phyloP scores from a whole-genome alignment of 1,140 invertebrate species.

The Sycophaga agraensis region DNA sequence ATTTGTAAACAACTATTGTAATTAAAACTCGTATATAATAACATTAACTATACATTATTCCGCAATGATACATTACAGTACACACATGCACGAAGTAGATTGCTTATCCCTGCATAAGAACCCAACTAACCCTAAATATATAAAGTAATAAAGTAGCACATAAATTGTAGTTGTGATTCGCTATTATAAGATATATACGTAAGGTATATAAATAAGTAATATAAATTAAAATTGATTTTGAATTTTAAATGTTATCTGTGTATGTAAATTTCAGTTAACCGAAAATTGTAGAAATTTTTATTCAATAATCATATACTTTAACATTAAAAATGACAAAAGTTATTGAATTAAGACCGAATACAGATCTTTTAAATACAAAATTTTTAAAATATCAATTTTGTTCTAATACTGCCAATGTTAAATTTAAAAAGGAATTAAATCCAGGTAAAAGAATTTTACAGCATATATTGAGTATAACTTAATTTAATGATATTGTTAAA shows the following conservation, averaged over 20 bases:
- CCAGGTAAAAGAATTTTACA: constrained; percentile 37
- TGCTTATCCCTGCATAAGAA: too few relatives aligned
- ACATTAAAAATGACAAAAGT: constrained; percentile 50
- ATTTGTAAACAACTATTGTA: too few relatives aligned
- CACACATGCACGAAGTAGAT: too few relatives aligned
- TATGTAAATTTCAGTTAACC: background rate
- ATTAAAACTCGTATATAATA: too few relatives aligned
- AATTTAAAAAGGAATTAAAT: constrained; percentile 35
- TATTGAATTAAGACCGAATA: constrained; percentile 47
- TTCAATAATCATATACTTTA: constrained; percentile 7
- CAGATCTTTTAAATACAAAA: constrained; percentile 39
- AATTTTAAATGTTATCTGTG: background rate
- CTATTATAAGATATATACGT: background rate
- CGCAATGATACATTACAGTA: too few relatives aligned
- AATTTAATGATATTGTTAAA: background rate
- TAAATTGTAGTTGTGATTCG: background rate
- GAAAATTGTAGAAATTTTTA: background rate
- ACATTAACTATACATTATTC: too few relatives aligned
- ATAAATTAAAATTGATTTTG: background rate
- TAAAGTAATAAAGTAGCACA: background rate
- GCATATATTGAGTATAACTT: background rate
- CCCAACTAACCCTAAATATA: too few relatives aligned
- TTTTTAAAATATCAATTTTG: constrained; percentile 55
- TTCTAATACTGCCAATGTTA: constrained; percentile 34
- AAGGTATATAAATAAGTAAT: background rate